Base-by-base conservation (phyloP, 2,888 invertebrate species). In the Iselma pallidipennis region DNA sequence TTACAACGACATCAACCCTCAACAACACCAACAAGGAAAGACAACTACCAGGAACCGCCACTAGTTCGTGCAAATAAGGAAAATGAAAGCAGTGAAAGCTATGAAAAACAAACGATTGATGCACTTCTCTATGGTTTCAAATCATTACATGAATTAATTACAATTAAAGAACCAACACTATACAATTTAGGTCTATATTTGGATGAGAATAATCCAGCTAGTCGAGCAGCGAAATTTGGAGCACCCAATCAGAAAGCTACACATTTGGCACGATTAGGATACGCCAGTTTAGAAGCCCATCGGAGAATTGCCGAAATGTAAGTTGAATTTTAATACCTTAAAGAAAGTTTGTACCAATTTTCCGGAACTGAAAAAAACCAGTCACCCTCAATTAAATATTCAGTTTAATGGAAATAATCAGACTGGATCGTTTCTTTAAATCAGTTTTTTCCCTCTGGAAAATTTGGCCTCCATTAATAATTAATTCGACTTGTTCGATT, bases 141-240 rank as follows among this genome's bases (percentile, higher is more conserved):
- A 68, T 86, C 86, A 65, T 88, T 90, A 86, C 86, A 87, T 66
- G 86, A 90, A 59, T 78, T 91, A 19, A 87, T 88, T 70, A 83
- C 84, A 71, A 81, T 82, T 74, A 86, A 83, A 74, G 88, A 85
- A 80, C 89, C 80, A 71, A 83, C 81, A 63, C 85, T 84, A 75
- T 89, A 86, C 73, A 82, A 86, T 76, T 5, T 77, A 91, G 91
- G 91, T 50, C 79, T 90, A 4, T 87, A 85, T 82, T 78, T 91
- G 64, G 83, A 86, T 19, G 82, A 83, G 50, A 85, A 86, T 50
- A 87, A 89, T 72, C 91, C 91, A 5, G 91, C 89, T 1, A 85
- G 86, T 10, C 88, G 86, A 75, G 87, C 91, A 51, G 91, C 91
- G 0, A 87, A 88, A 1, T 91, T 91, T 81, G 91, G 90, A 76